Percentiles rank a stretch among this genome's conserved stretches.
Evolutionary conservation across 2,113 vertebrate genomes (phyloP).

Genomic region (Oreochromis tanganicae): DNA sequence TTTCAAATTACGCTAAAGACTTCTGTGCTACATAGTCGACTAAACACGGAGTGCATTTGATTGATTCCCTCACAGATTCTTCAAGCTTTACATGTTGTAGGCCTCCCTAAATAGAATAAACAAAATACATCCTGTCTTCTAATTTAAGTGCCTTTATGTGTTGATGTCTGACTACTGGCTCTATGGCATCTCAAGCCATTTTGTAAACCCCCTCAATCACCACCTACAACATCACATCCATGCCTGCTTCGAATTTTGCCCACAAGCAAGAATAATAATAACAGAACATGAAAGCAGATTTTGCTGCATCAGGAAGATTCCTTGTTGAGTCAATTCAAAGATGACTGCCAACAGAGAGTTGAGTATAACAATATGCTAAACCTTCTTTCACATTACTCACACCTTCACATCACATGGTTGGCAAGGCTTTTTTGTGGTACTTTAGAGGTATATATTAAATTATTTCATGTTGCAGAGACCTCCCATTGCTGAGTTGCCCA

Average conservation of each 20-base stretch:
- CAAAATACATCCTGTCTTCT: background rate
- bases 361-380: background rate
- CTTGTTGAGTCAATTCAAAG: background rate
- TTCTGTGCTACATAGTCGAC: background rate
- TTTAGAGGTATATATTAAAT: background rate
- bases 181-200: background rate
- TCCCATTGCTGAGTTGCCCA: background rate
- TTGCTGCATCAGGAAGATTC: constrained; percentile 30
- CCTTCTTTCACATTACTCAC: background rate
- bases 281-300: background rate
- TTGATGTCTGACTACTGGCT: constrained; percentile 13
- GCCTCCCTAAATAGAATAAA: background rate
- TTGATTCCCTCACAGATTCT: background rate
- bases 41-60: background rate
- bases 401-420: background rate
- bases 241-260: background rate
- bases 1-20: constrained; percentile 15
- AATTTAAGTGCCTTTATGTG: constrained; percentile 4
- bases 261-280: background rate
- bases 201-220: background rate
- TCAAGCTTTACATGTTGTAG: background rate
- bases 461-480: background rate
- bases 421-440: background rate
- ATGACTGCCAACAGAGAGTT: background rate
- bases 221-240: background rate